Conservation (phyloP, 1,140 invertebrate species). For the Pseudomyrmex sp. region DNA sequence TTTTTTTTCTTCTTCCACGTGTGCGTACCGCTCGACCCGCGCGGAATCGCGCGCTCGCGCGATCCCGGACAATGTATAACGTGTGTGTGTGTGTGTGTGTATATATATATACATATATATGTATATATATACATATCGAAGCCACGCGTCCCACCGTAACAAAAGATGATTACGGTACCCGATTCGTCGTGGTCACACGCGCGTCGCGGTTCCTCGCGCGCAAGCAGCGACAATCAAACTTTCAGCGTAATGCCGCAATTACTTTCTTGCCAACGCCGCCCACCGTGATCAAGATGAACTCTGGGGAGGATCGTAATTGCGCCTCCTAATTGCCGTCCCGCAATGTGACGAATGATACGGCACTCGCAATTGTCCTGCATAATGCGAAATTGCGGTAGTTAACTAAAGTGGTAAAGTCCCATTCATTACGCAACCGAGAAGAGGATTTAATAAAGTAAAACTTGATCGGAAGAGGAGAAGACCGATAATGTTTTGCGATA, state of each 20-base stretch:
- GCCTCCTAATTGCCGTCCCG: conserved; percentile 6
- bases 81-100: not conserved
- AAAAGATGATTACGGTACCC: conserved; percentile 68
- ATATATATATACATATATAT: not conserved
- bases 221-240: conserved; percentile 34
- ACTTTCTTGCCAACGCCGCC: conserved; percentile 22
- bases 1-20: not conserved
- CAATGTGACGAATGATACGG: not conserved
- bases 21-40: conserved; percentile 29
- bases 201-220: conserved; percentile 23
- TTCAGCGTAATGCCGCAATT: conserved; percentile 49
- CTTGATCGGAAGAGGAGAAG: too few relatives aligned
- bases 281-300: conserved; percentile 26
- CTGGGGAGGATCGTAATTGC: not conserved
- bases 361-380: too few relatives aligned
- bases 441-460: too few relatives aligned
- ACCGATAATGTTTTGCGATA: not conserved
- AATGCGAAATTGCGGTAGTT: too few relatives aligned
- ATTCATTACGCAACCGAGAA: too few relatives aligned
- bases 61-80: conserved; percentile 54
- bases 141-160: conserved; percentile 57
- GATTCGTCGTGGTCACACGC: conserved; percentile 54
- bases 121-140: conserved; percentile 16
- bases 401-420: too few relatives aligned
- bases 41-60: not conserved